Conservation (phyloP, 2,113 vertebrate species). For the Menura novaehollandiae region DNA sequence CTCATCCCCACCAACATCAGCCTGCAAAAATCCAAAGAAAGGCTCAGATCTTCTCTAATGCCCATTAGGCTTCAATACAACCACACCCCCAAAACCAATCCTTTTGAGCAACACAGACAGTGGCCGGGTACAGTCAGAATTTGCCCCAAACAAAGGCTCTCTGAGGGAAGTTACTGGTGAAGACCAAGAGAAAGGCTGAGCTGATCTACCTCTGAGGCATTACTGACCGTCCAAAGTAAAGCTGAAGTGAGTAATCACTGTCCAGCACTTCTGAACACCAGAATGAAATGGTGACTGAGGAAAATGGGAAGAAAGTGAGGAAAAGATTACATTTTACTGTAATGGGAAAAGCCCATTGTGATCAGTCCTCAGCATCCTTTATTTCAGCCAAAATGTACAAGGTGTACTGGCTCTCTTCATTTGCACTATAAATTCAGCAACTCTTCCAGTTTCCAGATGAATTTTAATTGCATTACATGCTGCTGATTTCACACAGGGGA, state of each 20-base stretch:
- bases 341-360: background rate
- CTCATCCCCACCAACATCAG: background rate
- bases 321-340: rapidly evolving
- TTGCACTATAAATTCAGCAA: background rate
- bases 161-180: rapidly evolving
- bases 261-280: background rate
- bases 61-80: background rate
- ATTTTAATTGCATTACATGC: background rate
- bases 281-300: background rate
- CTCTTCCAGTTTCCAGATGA: background rate
- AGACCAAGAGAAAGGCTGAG: background rate
- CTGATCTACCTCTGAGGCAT: background rate
- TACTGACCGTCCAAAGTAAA: background rate
- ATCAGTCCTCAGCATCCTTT: background rate
- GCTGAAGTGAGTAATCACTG: background rate
- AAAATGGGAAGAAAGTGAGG: background rate
- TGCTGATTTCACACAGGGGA: background rate
- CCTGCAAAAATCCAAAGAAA: background rate
- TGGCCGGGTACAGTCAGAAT: background rate
- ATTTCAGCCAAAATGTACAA: background rate
- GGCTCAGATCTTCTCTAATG: background rate
- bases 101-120: background rate
- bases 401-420: background rate
- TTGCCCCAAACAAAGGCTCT: background rate
- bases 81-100: background rate